Base-by-base conservation (phyloP, 2,113 vertebrate species). In the Psittacula cyanocephala region DNA sequence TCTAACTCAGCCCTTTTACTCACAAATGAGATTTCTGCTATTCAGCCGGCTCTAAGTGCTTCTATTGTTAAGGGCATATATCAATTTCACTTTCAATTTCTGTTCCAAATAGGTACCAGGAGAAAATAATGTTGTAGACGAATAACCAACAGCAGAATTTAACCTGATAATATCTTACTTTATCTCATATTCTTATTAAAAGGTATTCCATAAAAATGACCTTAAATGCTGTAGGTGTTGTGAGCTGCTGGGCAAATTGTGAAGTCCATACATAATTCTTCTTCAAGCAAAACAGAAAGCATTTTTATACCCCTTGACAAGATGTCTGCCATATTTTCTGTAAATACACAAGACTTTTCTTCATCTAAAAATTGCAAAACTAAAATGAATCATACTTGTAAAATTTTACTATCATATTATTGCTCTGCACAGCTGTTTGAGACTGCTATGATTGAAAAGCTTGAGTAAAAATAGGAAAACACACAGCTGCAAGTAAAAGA, bases 391-490 rank as follows among this genome's bases (percentile, higher is more conserved):
- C 80, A 96, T 43, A 53, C 83, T 76, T 91, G 74, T 93, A 91
- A 94, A 93, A 81, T 80, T 91, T 94, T 96, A 93, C 77, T 96
- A 65, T 76, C 80, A 7, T 65, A 79, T 92, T 92, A 93, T 96
- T 94, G 70, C 41, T 89, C 59, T 72, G 57, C 49, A 91, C 95
- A 95, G 95, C 96, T 97, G 93, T 72, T 96, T 91, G 86, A 92
- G 70, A 17, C 65, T 88, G 49, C 59, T 81, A 14, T 92, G 88
- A 86, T 68, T 92, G 74, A 84, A 89, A 84, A 10, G 23, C 92
- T 88, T 78, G 74, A 89, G 53, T 91, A 96, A 96, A 97, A 96
- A 95, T 91, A 96, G 91, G 71, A 70, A 75, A 90, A 81, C 88
- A 81, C 77, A 83, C 95, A 94, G 93, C 83, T 96, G 83, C 83